These are phyloP conservation scores for Tapirus indicus DNA, from an alignment of 2,797 vertebrate genomes.

Conservation along the genomic window DNA sequence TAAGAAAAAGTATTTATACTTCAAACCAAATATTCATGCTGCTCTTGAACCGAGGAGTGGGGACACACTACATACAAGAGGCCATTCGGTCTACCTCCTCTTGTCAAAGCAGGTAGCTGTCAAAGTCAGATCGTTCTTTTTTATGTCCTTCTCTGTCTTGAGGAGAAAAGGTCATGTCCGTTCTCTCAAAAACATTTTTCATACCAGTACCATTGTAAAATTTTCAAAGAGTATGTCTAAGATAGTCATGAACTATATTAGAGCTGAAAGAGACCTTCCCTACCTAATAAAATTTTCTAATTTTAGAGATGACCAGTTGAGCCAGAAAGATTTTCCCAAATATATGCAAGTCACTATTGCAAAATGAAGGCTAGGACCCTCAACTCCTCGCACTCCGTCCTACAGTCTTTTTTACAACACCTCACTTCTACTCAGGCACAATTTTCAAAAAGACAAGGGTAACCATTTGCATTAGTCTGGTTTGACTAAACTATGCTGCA, in stretches of 20 bases:
- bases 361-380: background rate
- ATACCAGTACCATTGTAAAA: background rate
- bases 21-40: conserved; percentile 8
- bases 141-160: background rate
- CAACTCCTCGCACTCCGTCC: background rate
- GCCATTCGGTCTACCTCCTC: background rate
- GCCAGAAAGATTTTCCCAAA: background rate
- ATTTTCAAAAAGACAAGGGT: background rate
- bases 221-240: background rate
- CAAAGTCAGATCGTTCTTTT: background rate
- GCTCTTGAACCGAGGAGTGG: background rate
- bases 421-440: background rate
- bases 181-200: background rate
- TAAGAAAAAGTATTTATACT: background rate
- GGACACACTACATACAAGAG: background rate
- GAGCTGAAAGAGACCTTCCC: background rate
- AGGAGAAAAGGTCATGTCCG: background rate
- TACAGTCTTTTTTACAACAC: background rate
- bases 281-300: background rate
- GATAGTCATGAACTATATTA: background rate
- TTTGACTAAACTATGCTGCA: background rate
- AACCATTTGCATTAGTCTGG: background rate
- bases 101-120: background rate
- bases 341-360: background rate
- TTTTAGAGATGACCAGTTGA: background rate